Percentiles rank a stretch among this genome's conserved stretches.
phyloP scores from a whole-genome alignment of 2,113 vertebrate genomes.

The Himantopus leucocephalus region DNA sequence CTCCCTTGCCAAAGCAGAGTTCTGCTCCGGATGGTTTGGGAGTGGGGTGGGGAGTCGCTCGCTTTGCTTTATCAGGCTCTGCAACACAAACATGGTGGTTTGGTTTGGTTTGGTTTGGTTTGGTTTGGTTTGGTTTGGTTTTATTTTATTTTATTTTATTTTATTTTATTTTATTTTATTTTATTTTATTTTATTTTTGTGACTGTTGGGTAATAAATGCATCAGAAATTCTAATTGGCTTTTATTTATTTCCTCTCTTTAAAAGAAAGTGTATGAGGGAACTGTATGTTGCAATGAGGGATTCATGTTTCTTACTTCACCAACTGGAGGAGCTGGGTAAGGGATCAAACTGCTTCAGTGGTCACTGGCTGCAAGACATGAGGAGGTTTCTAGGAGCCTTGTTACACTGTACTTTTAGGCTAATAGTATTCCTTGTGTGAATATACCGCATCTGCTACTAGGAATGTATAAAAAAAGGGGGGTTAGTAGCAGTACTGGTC shows the following conservation, averaged over 20 bases:
- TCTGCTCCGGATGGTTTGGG: not conserved
- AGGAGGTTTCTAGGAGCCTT: not conserved
- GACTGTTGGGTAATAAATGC: not conserved
- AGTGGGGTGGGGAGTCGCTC: accelerated
- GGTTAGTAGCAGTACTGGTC: not conserved
- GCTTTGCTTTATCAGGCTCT: not conserved
- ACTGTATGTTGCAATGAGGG: not conserved
- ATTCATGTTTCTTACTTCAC: not conserved
- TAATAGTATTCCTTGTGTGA: not conserved
- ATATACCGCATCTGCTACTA: not conserved
- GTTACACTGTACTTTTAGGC: not conserved
- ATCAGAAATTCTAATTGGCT: not conserved
- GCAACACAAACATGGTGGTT: not conserved
- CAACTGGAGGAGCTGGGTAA: not conserved
- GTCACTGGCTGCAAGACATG: not conserved
- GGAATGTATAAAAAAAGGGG: not conserved
- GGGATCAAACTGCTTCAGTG: not conserved
- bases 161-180: too few relatives aligned
- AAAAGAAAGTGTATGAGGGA: not conserved
- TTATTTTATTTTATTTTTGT: too few relatives aligned
- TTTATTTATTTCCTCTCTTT: not conserved
- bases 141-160: too few relatives aligned
- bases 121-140: too few relatives aligned
- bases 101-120: too few relatives aligned
- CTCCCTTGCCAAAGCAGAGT: not conserved